Evolutionary conservation across 1,140 invertebrate genomes (phyloP).

Genomic region (Oncopeltus fasciatus): DNA sequence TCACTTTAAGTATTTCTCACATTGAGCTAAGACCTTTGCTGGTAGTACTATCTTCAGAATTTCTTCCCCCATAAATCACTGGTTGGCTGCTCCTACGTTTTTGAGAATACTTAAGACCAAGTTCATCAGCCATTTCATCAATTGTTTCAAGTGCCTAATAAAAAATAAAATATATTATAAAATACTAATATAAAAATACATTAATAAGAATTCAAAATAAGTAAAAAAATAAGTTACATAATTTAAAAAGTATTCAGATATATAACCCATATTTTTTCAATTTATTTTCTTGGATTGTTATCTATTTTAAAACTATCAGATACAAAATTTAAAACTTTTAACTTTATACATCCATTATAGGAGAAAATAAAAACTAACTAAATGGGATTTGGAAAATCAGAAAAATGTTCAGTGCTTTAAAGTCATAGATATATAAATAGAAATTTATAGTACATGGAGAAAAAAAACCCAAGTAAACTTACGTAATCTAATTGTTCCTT

Average conservation of each 20-base stretch:
- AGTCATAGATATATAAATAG: neutral
- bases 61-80: neutral
- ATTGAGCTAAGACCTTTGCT: too few relatives aligned
- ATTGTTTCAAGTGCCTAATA: constrained; percentile 49
- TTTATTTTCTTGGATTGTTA: neutral
- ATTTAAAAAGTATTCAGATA: neutral
- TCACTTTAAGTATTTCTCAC: too few relatives aligned
- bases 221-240: neutral
- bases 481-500: constrained; percentile 89
- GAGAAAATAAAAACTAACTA: neutral
- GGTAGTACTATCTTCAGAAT: too few relatives aligned
- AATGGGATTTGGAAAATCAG: neutral
- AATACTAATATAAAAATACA: neutral
- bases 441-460: neutral
- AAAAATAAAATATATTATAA: constrained; percentile 15
- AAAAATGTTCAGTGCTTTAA: neutral
- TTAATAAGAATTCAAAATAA: neutral
- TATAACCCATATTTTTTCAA: neutral
- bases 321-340: too few relatives aligned
- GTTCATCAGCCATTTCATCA: constrained; percentile 48
- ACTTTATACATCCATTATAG: too few relatives aligned
- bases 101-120: constrained; percentile 56
- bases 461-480: constrained; percentile 21
- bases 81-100: neutral
- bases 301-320: too few relatives aligned